Evolutionary conservation across 64 coral and sea anemone species (phyloP).

Genomic region (Porites lutea): DNA sequence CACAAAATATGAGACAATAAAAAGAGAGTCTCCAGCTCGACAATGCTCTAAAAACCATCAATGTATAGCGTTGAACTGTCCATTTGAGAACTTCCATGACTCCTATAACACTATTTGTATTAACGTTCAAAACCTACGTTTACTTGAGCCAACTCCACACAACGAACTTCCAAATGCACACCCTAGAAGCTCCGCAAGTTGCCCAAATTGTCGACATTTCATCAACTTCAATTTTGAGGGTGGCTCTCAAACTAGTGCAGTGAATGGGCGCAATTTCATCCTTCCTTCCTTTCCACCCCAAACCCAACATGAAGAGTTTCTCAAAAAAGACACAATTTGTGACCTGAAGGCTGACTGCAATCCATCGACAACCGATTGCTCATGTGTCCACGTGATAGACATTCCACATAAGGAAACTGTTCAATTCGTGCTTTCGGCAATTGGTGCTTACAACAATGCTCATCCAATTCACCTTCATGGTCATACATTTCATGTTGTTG

Average conservation of each 20-base stretch:
- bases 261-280: constrained; percentile 68
- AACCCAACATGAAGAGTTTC: constrained; percentile 45
- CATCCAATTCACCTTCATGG: constrained; percentile 81
- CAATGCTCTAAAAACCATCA: background rate
- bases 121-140: constrained; percentile 41
- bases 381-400: constrained; percentile 58
- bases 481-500: constrained; percentile 36
- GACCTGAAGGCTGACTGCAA: constrained; percentile 15
- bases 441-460: background rate
- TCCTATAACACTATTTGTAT: constrained; percentile 18
- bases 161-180: constrained; percentile 36
- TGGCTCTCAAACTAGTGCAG: constrained; percentile 12
- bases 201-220: constrained; percentile 34
- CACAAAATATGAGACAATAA: background rate
- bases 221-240: constrained; percentile 75
- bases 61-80: constrained; percentile 84
- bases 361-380: constrained; percentile 33
- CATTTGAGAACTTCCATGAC: constrained; percentile 27
- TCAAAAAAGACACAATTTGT: constrained; percentile 22
- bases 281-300: constrained; percentile 42
- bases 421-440: constrained; percentile 57
- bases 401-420: constrained; percentile 60
- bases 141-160: constrained; percentile 25
- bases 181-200: background rate
- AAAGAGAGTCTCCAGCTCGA: background rate